Evolutionary conservation across 2,797 vertebrate species (phyloP).

Genomic region (Dromococcyx pavoninus): DNA sequence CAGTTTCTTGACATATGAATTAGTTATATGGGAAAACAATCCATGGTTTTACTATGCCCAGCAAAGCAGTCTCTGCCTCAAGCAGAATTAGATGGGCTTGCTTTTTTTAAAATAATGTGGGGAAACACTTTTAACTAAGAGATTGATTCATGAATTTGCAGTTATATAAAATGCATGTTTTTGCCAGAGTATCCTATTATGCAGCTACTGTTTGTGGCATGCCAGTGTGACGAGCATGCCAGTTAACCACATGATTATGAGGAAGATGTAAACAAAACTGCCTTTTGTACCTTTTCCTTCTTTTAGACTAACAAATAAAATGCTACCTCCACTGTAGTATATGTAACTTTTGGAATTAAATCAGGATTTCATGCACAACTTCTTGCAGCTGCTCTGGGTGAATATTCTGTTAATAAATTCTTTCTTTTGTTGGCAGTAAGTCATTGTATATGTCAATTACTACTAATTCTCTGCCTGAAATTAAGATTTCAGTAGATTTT

Average conservation of each 20-base stretch:
- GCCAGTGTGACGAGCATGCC: neutral
- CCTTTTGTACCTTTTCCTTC: neutral
- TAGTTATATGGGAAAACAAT: neutral
- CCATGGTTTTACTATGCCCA: neutral
- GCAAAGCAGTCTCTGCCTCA: neutral
- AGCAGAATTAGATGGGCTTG: neutral
- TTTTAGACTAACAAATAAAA: neutral
- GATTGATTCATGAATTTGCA: neutral
- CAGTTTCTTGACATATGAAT: neutral
- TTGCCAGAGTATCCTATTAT: slow-evolving; percentile 7
- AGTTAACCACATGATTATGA: neutral
- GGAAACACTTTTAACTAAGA: slow-evolving; percentile 1
- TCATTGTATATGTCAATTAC: neutral
- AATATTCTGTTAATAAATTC: neutral
- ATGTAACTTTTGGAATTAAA: neutral
- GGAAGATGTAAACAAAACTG: neutral
- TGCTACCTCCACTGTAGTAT: rapidly evolving
- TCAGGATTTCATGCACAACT: neutral
- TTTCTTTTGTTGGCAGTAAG: neutral
- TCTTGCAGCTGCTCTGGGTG: neutral
- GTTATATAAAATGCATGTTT: neutral
- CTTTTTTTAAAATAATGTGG: slow-evolving; percentile 20
- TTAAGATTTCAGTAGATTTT: neutral
- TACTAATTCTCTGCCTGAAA: slow-evolving; percentile 1
- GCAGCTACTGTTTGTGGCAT: neutral